phyloP scores from a whole-genome alignment of 2,113 vertebrate genomes.

The Rhagologus leucostigma region DNA sequence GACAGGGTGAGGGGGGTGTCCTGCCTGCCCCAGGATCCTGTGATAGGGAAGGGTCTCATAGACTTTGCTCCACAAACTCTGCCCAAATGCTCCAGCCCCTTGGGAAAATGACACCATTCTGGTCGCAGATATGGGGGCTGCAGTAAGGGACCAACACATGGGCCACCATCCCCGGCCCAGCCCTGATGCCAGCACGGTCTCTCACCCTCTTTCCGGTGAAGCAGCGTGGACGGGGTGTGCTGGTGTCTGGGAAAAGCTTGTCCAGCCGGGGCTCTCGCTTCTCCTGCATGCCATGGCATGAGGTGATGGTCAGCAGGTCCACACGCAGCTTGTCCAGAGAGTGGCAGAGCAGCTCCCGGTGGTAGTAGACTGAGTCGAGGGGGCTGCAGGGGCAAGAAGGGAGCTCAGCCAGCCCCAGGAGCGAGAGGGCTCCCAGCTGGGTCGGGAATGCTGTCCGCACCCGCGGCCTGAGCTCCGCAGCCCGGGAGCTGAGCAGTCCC shows the following conservation, averaged over 20 bases:
- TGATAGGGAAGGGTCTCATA: accelerated
- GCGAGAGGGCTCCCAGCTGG: background rate
- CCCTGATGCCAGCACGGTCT: accelerated
- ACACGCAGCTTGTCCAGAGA: constrained; percentile 91
- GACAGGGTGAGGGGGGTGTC: background rate
- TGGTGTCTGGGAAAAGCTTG: constrained; percentile 88
- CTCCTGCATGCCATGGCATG: constrained; percentile 87
- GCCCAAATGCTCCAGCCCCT: background rate
- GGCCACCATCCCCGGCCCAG: accelerated
- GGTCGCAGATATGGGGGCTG: accelerated
- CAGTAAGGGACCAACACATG: accelerated
- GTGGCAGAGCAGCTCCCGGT: constrained; percentile 90
- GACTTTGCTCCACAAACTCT: background rate
- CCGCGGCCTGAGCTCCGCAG: background rate
- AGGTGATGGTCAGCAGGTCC: constrained; percentile 92
- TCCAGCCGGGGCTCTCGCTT: constrained; percentile 87
- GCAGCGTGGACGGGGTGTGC: constrained; percentile 81
- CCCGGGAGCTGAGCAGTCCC: background rate
- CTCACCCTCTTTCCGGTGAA: constrained; percentile 89
- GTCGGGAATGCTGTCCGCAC: accelerated
- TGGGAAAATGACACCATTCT: accelerated
- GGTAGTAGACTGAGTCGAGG: constrained; percentile 85
- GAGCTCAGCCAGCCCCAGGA: background rate
- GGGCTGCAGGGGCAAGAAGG: constrained; percentile 61
- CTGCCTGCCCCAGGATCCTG: background rate